A percentile compares a stretch with the other conserved stretches of the same genome.
These are phyloP conservation scores for Sebastes paucispinis DNA, from an alignment of 2,797 vertebrate species.

Conservation along the genomic window DNA sequence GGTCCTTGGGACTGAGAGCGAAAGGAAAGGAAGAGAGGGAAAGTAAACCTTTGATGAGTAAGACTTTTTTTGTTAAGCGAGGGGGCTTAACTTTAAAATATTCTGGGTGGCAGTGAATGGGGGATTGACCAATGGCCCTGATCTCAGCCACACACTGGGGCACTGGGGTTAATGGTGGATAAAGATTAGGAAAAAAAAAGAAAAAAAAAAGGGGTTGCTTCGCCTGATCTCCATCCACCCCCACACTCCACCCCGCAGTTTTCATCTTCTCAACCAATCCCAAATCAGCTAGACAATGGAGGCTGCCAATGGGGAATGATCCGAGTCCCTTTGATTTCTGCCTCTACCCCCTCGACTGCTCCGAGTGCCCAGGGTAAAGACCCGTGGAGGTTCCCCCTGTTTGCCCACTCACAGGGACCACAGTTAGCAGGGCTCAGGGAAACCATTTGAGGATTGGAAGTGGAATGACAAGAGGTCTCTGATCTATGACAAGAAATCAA, in stretches of 20 bases:
- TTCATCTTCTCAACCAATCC: slow-evolving; percentile 76
- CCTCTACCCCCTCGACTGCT: slow-evolving; percentile 66
- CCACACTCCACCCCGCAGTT: slow-evolving; percentile 57
- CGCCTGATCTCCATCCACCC: slow-evolving; percentile 79
- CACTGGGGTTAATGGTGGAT: slow-evolving; percentile 86
- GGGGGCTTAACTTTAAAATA: slow-evolving; percentile 87
- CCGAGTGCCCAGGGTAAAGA: slow-evolving; percentile 81
- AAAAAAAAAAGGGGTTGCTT: slow-evolving; percentile 55
- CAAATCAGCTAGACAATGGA: slow-evolving; percentile 80
- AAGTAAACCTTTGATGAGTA: slow-evolving; percentile 81
- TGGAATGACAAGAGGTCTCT: slow-evolving; percentile 79
- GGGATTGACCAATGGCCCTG: slow-evolving; percentile 87
- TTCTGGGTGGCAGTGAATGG: slow-evolving; percentile 83
- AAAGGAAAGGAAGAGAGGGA: slow-evolving; percentile 57
- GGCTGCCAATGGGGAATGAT: slow-evolving; percentile 77
- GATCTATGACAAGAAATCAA: slow-evolving; percentile 85
- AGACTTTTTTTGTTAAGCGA: slow-evolving; percentile 81
- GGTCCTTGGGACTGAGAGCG: slow-evolving; percentile 62
- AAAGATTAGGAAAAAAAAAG: slow-evolving; percentile 81
- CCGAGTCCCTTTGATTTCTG: slow-evolving; percentile 80
- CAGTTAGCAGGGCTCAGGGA: slow-evolving; percentile 71
- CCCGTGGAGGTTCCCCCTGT: slow-evolving; percentile 77
- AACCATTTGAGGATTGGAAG: slow-evolving; percentile 79
- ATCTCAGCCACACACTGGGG: slow-evolving; percentile 83
- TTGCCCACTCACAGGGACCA: slow-evolving; percentile 71